These are phyloP conservation scores for Halocynthia roretzi DNA, from an alignment of 23 tunicate species.

Conservation along the genomic window DNA sequence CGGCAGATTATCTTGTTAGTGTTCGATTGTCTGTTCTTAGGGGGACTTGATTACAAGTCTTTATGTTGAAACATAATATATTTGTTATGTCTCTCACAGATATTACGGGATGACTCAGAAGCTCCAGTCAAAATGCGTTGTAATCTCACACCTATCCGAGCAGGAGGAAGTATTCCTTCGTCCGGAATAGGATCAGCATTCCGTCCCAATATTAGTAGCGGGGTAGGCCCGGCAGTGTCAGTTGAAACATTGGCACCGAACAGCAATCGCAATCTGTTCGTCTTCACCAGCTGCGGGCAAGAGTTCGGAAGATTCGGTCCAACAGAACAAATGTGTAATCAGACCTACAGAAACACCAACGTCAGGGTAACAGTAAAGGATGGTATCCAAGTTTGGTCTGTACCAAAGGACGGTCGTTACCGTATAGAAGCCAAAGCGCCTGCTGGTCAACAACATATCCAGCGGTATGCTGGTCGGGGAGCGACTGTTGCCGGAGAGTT, in stretches of 20 bases:
- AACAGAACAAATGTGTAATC: conserved; percentile 48
- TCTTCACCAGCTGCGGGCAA: conserved; percentile 81
- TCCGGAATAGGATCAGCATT: too few species aligned
- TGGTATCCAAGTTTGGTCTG: conserved; percentile 78
- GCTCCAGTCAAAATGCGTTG: conserved; percentile 18
- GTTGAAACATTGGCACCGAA: conserved; percentile 2
- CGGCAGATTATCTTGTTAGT: conserved; percentile 53
- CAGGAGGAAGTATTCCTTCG: background rate
- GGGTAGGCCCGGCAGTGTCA: conserved; percentile 1
- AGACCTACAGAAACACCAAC: conserved; percentile 47
- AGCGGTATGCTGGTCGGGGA: conserved; percentile 55
- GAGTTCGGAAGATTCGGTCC: conserved; percentile 72
- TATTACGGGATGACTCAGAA: conserved; percentile 10
- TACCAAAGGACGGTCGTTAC: conserved; percentile 71
- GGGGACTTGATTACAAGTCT: background rate
- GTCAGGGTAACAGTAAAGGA: conserved; percentile 46
- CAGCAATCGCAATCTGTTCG: conserved; percentile 40
- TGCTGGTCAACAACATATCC: conserved; percentile 47
- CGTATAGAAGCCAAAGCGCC: conserved; percentile 70
- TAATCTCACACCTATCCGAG: conserved; percentile 2
- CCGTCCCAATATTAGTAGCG: conserved; percentile 1
- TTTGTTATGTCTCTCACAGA: background rate
- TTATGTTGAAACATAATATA: background rate
- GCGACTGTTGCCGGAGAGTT: conserved; percentile 64
- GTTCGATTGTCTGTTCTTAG: conserved; percentile 5